Base-by-base conservation (phyloP, 1,140 invertebrate genomes). In the Neodiprion fabricii region DNA sequence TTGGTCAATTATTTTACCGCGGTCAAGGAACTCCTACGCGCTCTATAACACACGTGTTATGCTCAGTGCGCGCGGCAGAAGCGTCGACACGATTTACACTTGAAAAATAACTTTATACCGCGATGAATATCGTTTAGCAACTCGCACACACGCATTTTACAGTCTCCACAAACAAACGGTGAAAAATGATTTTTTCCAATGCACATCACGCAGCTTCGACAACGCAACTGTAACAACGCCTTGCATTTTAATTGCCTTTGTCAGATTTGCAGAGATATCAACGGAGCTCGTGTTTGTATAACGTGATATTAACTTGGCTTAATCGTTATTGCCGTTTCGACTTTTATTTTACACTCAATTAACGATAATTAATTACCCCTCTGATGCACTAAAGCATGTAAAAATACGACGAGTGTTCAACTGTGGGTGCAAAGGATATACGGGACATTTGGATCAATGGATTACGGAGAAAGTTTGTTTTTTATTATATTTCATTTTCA, bases 11-110 rank as follows among this genome's bases (percentile, higher is more conserved):
- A 80, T 87, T 88, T 85, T 77, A 21, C 86, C 12, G 71, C 72
- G 23, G 28, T 14, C 12, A 71, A 61, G n/a, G 53, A 61, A 61
- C 53, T 76, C 85, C 80, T 88, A 84, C 78, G 82, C 86, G 87
- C 87, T 89, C 87, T 87, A 81, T 82, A 88, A 88, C 87, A 82
- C 86, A 86, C 84, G 84, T 82, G 84, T 88, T 87, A 86, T 68
- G n/a, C 65, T 21, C 28, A 48, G 28, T 65, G 47, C 28, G 65
- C 14, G 11, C n/a, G 71, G 14, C 47, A 8, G 14, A 23, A 67
- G 61, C 17, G 10, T 69, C 40, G 61, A 66, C 53, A 61, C 53
- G n/a, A 61, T 61, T 61, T 61, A 61, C 53, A 61, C 53, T 61
- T 14, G 53, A 61, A 40, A 61, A 61, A 61, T 61, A 61, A 61